Evolutionary conservation across 1,140 invertebrate genomes (phyloP).

Genomic region (Drosophila nigrodunni): DNA sequence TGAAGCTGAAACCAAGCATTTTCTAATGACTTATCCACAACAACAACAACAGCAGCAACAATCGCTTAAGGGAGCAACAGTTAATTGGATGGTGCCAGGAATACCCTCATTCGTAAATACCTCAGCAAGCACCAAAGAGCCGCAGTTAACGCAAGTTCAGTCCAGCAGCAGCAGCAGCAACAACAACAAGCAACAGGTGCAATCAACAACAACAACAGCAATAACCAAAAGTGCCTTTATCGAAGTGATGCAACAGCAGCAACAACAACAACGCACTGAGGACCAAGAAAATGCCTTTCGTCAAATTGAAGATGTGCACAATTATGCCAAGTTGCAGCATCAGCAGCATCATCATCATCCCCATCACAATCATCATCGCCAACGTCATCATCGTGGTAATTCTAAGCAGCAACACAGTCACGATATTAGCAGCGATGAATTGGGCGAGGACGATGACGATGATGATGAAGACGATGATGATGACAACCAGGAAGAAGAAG

Average conservation of each 20-base stretch:
- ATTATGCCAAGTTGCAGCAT: slow-evolving; percentile 78
- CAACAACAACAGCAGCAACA: slow-evolving; percentile 22
- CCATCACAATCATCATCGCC: slow-evolving; percentile 11
- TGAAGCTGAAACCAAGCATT: slow-evolving; percentile 41
- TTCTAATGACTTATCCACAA: slow-evolving; percentile 28
- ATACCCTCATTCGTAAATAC: slow-evolving; percentile 33
- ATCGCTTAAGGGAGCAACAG: slow-evolving; percentile 7
- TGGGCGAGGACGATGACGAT: slow-evolving; percentile 37
- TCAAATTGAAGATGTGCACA: slow-evolving; percentile 82
- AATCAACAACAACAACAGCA: slow-evolving; percentile 19
- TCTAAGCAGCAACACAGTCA: slow-evolving; percentile 13
- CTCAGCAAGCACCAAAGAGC: slow-evolving; percentile 53
- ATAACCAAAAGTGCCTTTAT: slow-evolving; percentile 64
- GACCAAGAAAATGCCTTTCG: slow-evolving; percentile 84
- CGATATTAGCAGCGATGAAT: slow-evolving; percentile 64
- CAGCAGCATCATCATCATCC: slow-evolving; percentile 27
- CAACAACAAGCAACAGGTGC: slow-evolving; percentile 34
- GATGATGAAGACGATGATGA: slow-evolving; percentile 49
- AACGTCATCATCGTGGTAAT: neutral
- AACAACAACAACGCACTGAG: slow-evolving; percentile 67
- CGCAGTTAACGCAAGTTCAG: slow-evolving; percentile 37
- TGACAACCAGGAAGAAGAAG: slow-evolving; percentile 28
- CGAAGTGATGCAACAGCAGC: slow-evolving; percentile 33
- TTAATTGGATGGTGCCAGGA: slow-evolving; percentile 25
- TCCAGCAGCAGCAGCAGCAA: slow-evolving; percentile 16